Evolutionary conservation across 1,140 invertebrate species (phyloP).

Genomic region (Anagrus nilaparvatae): DNA sequence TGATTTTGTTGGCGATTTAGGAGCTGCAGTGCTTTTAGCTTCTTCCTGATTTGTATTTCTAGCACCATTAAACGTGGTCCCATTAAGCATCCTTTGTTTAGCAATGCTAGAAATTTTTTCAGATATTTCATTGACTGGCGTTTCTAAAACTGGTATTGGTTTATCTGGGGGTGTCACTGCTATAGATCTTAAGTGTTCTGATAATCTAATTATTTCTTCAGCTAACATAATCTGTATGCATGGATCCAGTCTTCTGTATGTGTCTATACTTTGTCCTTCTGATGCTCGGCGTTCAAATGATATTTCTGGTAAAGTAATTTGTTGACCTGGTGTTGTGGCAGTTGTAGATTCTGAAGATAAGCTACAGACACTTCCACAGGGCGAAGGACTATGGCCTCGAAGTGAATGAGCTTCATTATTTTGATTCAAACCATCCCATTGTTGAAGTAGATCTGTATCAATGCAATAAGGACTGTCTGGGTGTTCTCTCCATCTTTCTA

Average conservation of each 20-base stretch:
- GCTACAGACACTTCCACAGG: constrained; percentile 59
- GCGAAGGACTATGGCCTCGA: constrained; percentile 60
- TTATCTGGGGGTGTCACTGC: constrained; percentile 19
- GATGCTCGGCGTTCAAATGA: constrained; percentile 56
- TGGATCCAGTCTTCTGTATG: constrained; percentile 24
- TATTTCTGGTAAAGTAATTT: constrained; percentile 20
- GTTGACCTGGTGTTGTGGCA: constrained; percentile 1
- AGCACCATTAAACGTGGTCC: constrained; percentile 34
- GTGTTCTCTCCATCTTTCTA: constrained; percentile 79
- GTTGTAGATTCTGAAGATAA: constrained; percentile 32
- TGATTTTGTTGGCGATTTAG: no score
- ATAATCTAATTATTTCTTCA: constrained; percentile 68
- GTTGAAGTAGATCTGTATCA: constrained; percentile 22
- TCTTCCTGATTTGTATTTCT: constrained; percentile 34
- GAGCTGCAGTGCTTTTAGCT: constrained; percentile 18
- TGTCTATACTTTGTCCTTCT: constrained; percentile 43
- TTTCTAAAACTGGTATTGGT: not conserved
- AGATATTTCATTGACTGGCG: constrained; percentile 36
- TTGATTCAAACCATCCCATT: constrained; percentile 12
- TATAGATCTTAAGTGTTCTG: constrained; percentile 33
- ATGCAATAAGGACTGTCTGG: constrained; percentile 74
- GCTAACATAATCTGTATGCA: constrained; percentile 42
- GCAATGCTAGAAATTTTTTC: constrained; percentile 63
- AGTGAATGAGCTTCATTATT: constrained; percentile 31
- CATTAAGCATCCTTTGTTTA: constrained; percentile 46